Percentiles rank a stretch among this genome's conserved stretches.
Conservation (phyloP, 37 sponge, comb jelly and placozoan species). For the Aphrocallistes beatrix region DNA sequence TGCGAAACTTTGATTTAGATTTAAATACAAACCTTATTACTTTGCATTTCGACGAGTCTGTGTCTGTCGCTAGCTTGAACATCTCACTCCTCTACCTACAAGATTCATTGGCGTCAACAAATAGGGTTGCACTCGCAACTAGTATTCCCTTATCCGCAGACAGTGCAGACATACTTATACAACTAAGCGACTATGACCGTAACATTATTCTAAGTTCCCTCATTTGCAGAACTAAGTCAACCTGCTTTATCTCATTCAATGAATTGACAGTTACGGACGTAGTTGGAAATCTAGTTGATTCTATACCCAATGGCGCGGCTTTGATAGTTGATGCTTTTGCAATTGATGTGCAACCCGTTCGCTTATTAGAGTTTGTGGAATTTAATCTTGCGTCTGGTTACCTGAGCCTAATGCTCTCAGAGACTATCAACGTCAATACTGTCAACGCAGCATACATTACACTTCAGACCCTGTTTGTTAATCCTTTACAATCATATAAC, state of each 20-base stretch:
- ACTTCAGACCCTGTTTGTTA: constrained; percentile 51
- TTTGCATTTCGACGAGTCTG: constrained; percentile 45
- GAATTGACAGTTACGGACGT: constrained; percentile 33
- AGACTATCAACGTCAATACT: constrained; percentile 48
- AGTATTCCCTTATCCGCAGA: constrained; percentile 29
- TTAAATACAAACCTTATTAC: constrained; percentile 39
- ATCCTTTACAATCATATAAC: constrained; percentile 30
- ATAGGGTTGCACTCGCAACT: constrained; percentile 23
- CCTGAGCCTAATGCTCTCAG: constrained; percentile 20
- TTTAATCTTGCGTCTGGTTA: constrained; percentile 33
- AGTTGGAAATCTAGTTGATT: constrained; percentile 24
- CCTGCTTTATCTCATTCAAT: constrained; percentile 53
- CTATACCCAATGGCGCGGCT: constrained; percentile 19
- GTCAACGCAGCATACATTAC: constrained; percentile 37
- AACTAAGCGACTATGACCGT: constrained; percentile 26
- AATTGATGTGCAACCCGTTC: constrained; percentile 35
- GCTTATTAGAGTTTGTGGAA: constrained; percentile 29
- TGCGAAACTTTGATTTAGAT: constrained; percentile 26
- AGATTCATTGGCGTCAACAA: neutral
- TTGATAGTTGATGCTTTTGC: constrained; percentile 25
- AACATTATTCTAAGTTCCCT: constrained; percentile 35
- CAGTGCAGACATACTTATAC: constrained; percentile 29
- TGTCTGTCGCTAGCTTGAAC: constrained; percentile 25
- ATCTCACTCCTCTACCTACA: constrained; percentile 32
- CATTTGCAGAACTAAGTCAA: constrained; percentile 35